Conservation (phyloP, 2,888 invertebrate genomes). For the Perithous albicinctus region DNA sequence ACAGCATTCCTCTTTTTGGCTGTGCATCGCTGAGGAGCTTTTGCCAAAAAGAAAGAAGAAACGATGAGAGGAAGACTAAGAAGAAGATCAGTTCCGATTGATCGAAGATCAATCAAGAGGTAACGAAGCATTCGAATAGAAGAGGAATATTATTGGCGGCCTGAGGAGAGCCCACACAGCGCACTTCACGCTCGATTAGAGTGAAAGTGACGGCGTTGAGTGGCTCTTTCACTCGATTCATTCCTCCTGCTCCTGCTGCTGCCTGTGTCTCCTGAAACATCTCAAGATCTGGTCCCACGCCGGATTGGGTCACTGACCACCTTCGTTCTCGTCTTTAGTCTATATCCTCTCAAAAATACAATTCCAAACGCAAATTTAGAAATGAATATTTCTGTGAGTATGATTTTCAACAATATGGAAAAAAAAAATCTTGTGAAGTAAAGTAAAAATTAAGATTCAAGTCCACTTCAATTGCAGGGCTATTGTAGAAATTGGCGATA, state of each 20-base stretch:
- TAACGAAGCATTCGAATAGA: constrained; percentile 23
- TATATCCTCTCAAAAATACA: neutral
- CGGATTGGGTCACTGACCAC: constrained; percentile 16
- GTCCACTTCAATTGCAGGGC: no score
- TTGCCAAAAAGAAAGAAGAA: neutral
- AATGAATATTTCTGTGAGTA: no score
- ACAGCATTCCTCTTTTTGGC: neutral
- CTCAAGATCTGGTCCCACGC: constrained; percentile 12
- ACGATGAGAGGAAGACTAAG: neutral
- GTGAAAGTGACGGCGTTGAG: constrained; percentile 36
- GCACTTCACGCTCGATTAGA: constrained; percentile 23
- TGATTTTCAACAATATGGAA: no score
- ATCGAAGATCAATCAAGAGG: constrained; percentile 11
- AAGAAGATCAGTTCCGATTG: neutral
- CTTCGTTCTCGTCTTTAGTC: neutral
- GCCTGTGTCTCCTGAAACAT: constrained; percentile 6
- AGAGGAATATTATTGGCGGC: neutral
- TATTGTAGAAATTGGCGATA: no score
- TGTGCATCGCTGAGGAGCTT: neutral
- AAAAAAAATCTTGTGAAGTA: no score
- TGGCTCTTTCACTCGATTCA: constrained; percentile 25
- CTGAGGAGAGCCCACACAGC: neutral
- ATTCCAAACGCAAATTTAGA: no score
- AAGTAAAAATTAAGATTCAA: no score
- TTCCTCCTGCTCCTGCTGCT: neutral